phyloP scores from a whole-genome alignment of 2,888 invertebrate genomes.

The Falcaria lacertinaria region DNA sequence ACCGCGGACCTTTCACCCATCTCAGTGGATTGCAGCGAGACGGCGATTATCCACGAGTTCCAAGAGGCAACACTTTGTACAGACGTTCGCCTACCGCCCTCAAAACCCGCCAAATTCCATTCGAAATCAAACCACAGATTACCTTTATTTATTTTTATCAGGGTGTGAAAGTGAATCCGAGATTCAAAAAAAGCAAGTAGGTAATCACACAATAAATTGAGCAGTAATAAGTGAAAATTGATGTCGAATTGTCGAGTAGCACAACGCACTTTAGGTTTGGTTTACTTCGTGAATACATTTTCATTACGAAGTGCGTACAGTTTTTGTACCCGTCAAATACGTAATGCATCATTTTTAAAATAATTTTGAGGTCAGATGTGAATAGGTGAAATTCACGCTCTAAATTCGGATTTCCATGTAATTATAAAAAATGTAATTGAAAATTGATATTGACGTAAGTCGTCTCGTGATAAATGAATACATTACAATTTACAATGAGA shows the following conservation, averaged over 20 bases:
- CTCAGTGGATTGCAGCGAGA: slow-evolving; percentile 29
- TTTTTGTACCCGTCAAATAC: slow-evolving; percentile 11
- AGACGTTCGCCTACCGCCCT: slow-evolving; percentile 18
- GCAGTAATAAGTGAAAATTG: background rate
- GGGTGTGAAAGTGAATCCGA: slow-evolving; percentile 29
- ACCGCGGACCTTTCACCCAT: slow-evolving; percentile 57
- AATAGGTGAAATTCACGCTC: background rate
- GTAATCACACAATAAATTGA: slow-evolving; percentile 1
- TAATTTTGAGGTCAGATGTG: background rate
- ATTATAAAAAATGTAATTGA: no score
- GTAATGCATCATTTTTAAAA: background rate
- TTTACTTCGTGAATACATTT: slow-evolving; percentile 4
- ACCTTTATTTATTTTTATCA: slow-evolving; percentile 11
- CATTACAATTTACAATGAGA: no score
- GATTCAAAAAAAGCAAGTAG: background rate
- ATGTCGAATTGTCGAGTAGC: background rate
- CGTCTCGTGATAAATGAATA: no score
- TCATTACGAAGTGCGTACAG: slow-evolving; percentile 16
- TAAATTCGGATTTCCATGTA: no score
- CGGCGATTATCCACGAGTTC: slow-evolving; percentile 26
- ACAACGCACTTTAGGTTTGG: background rate
- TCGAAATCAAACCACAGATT: slow-evolving; percentile 20
- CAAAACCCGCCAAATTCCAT: slow-evolving; percentile 15
- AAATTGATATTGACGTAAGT: no score
- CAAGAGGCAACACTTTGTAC: slow-evolving; percentile 27